A percentile compares a stretch with the other conserved stretches of the same genome.
These are phyloP conservation scores for Adineta ricciae DNA, from an alignment of 2,888 invertebrate genomes.

Conservation along the genomic window DNA sequence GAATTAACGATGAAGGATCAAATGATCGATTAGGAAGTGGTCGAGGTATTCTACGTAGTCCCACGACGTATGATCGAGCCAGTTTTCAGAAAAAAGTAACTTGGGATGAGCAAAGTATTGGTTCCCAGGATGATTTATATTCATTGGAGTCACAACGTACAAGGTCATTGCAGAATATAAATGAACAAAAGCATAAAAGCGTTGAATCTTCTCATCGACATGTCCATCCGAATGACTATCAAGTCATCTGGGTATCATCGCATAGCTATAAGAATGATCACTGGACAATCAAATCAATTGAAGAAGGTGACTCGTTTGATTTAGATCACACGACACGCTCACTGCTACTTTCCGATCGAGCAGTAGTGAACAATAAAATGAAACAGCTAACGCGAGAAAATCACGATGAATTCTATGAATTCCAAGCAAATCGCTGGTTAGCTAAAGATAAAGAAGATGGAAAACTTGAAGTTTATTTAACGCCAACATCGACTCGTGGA, in stretches of 20 bases:
- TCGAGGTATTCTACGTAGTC: slow-evolving; percentile 18
- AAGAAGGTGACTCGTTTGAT: background rate
- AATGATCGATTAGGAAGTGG: background rate
- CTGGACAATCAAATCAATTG: slow-evolving; percentile 7
- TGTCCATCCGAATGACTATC: background rate
- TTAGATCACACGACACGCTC: background rate
- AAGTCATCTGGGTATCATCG: background rate
- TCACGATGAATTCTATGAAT: background rate
- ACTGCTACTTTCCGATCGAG: background rate
- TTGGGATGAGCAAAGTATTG: slow-evolving; percentile 19
- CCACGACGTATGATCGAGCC: background rate
- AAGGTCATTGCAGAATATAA: background rate
- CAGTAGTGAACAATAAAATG: background rate
- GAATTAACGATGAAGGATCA: background rate
- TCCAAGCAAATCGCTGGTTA: background rate
- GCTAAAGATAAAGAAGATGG: background rate
- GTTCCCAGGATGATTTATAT: background rate
- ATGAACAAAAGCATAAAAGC: background rate
- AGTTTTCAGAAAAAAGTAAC: background rate
- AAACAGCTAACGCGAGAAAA: background rate
- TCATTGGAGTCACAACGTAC: background rate
- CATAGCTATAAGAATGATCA: background rate
- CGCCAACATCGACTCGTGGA: background rate
- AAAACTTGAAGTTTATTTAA: slow-evolving; percentile 8
- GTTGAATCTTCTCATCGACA: background rate